A percentile compares a stretch with the other conserved stretches of the same genome.
Evolutionary conservation across 2,888 invertebrate genomes (phyloP).

Genomic region (Netelia virgata): DNA sequence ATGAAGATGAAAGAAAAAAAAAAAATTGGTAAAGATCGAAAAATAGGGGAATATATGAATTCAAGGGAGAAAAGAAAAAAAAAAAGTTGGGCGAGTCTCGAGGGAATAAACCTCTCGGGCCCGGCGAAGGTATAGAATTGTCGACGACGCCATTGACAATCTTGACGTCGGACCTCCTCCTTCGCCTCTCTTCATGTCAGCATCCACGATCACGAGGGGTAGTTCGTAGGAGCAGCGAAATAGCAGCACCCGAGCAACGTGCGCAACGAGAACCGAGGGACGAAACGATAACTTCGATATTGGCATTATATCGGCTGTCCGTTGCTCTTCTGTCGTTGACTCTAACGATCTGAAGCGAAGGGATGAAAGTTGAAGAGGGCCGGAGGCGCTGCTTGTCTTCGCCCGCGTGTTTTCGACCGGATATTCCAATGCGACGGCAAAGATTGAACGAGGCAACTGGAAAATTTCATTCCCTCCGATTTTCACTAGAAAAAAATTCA

Average conservation of each 20-base stretch:
- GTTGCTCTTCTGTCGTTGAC: constrained; percentile 53
- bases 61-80: neutral
- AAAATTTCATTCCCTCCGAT: neutral
- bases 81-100: constrained; percentile 14
- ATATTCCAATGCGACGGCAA: neutral
- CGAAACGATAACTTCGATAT: constrained; percentile 56
- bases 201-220: constrained; percentile 25
- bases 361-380: neutral
- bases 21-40: neutral
- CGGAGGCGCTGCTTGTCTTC: too few relatives aligned
- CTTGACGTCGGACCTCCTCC: constrained; percentile 43
- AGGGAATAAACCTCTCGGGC: constrained; percentile 34
- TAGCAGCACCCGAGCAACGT: constrained; percentile 10
- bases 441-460: neutral
- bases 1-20: neutral
- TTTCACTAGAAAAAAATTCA: neutral
- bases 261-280: constrained; percentile 29
- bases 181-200: constrained; percentile 7
- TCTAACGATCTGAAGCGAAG: constrained; percentile 61
- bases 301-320: constrained; percentile 59
- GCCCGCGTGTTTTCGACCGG: neutral
- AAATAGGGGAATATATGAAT: constrained; percentile 12
- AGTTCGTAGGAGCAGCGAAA: neutral
- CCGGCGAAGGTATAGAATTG: neutral
- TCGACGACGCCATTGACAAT: constrained; percentile 41